Percentiles rank a stretch among this genome's conserved stretches.
These are phyloP conservation scores for Drosophila melanocephala DNA, from an alignment of 2,888 invertebrate species.

Conservation along the genomic window DNA sequence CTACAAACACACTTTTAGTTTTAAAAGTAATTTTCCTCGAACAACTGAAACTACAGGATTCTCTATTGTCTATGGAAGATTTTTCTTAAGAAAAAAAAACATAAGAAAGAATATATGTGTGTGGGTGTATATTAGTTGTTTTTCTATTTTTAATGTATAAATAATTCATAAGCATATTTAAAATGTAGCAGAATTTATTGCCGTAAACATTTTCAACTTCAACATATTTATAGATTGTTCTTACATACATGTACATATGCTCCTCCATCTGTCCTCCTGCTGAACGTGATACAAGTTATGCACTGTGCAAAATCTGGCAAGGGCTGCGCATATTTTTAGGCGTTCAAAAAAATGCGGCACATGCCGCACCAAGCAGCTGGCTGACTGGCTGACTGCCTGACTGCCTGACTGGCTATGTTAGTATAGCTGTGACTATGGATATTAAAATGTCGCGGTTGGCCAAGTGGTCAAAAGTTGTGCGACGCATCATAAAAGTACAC, in stretches of 20 bases:
- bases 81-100: background rate
- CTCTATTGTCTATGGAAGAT: background rate
- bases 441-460: slow-evolving; percentile 77
- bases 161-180: background rate
- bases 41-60: background rate
- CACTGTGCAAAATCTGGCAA: slow-evolving; percentile 33
- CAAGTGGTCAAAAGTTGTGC: slow-evolving; percentile 75
- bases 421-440: slow-evolving; percentile 42
- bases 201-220: background rate
- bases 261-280: background rate
- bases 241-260: background rate
- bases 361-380: slow-evolving; percentile 16
- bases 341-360: slow-evolving; percentile 59
- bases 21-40: background rate
- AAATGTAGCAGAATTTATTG: background rate
- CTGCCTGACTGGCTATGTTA: background rate
- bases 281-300: slow-evolving; percentile 24
- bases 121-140: background rate
- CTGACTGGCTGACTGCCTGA: background rate
- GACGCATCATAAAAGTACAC: slow-evolving; percentile 66
- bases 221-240: slow-evolving; percentile 5
- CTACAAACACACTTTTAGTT: background rate
- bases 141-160: background rate
- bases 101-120: background rate
- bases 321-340: slow-evolving; percentile 60